A percentile compares a stretch with the other conserved stretches of the same genome.
Evolutionary conservation across 2,888 invertebrate genomes (phyloP).

Genomic region (Dendrolimus houi): DNA sequence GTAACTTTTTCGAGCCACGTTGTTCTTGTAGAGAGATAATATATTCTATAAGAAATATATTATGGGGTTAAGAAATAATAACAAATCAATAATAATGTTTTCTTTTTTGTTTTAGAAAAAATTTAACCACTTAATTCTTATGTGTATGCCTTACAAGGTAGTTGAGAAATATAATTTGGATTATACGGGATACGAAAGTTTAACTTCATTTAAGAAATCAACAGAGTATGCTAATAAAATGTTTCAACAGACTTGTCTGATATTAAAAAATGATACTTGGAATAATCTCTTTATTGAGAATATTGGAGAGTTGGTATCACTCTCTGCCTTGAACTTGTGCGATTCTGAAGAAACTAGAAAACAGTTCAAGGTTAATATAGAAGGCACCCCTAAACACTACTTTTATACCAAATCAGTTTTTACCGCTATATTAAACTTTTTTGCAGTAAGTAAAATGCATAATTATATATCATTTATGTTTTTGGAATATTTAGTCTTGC

Average conservation of each 20-base stretch:
- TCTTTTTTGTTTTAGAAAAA: conserved; percentile 39
- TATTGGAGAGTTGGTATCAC: conserved; percentile 49
- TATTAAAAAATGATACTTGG: conserved; percentile 46
- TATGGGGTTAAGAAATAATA: too few relatives aligned
- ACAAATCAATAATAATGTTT: too few relatives aligned
- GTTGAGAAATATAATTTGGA: conserved; percentile 43
- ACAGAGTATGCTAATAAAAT: conserved; percentile 34
- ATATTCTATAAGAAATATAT: too few relatives aligned
- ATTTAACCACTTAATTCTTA: conserved; percentile 46
- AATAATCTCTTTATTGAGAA: conserved; percentile 53
- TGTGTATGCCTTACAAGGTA: conserved; percentile 56
- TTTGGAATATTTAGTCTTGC: too few relatives aligned
- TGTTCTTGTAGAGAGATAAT: too few relatives aligned
- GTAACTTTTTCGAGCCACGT: too few relatives aligned
- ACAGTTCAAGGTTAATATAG: conserved; percentile 36
- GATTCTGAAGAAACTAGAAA: conserved; percentile 43
- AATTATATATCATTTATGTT: neutral
- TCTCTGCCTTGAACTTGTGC: conserved; percentile 40
- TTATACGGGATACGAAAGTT: conserved; percentile 20
- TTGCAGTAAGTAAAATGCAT: conserved; percentile 47
- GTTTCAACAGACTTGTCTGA: conserved; percentile 41
- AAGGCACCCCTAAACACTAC: conserved; percentile 40
- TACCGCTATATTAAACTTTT: conserved; percentile 49
- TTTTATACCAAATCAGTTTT: conserved; percentile 54
- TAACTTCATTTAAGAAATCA: conserved; percentile 19